Base-by-base conservation (phyloP, 2,888 invertebrate genomes). In the Crocallis elinguaria region DNA sequence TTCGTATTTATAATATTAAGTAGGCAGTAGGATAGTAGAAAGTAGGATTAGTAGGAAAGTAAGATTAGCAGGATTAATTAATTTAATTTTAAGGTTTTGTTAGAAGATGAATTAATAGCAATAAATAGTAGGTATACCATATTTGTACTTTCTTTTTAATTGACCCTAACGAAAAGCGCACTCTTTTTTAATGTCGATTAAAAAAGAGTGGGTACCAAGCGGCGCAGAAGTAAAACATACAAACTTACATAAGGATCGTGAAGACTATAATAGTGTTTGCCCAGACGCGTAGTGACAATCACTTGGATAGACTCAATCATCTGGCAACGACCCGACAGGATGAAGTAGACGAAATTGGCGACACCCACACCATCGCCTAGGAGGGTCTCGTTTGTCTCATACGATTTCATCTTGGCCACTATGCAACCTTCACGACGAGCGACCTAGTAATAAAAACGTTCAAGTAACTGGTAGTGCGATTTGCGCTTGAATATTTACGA, bases 341-440 rank as follows among this genome's bases (percentile, higher is more conserved):
- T 69, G 64, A 94, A 94, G 71, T 94, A 93, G 9, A 88, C 88
- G 29, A 84, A 87, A 69, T 88, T 89, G 23, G 82, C 62, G 3
- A 92, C 75, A 7, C 93, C 93, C 32, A 79, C 72, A 12, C 90
- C 91, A 56, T 93, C 93, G 0, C 93, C 93, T 9, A 93, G 74
- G 2, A 93, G 69, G 7, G 92, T 93, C 64, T 94, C 93, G 60
- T 93, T 92, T 0, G 82, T 60, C 13, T 82, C 79, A 67, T 87
- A 94, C 1, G 89, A 77, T 69, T 92, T 93, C 71, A 94, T 92
- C 79, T 93, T 94, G 3, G 94, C 93, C 17, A 94, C 84, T 62
- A 94, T 93, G 66, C 94, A 94, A 67, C 94, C 94, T 77, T 95
- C 94, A 36, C 94, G 89, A 43, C 92, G 90, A 0, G 93, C 88